Percentiles rank a stretch among this genome's conserved stretches.
Conservation (phyloP, 2,797 vertebrate genomes). For the Microctenopoma lineatum region DNA sequence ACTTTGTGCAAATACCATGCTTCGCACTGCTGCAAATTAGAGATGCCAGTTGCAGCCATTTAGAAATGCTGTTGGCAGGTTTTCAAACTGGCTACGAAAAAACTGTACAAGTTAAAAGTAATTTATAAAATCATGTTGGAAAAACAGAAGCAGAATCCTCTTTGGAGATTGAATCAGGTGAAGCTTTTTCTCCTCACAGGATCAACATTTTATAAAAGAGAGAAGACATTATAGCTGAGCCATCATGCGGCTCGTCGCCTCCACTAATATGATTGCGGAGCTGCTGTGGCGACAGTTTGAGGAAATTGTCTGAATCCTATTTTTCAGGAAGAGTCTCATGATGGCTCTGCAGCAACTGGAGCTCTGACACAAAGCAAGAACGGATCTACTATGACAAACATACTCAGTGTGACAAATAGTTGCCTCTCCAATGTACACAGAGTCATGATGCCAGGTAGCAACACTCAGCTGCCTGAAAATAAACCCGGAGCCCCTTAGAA, state of each 20-base stretch:
- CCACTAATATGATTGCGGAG: constrained; percentile 41
- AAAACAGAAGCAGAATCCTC: constrained; percentile 20
- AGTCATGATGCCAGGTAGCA: constrained; percentile 3
- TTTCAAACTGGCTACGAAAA: constrained; percentile 3
- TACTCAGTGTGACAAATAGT: constrained; percentile 29
- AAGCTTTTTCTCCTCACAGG: constrained; percentile 37
- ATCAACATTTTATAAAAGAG: constrained; percentile 48
- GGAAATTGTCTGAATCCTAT: constrained; percentile 69
- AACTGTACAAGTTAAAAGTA: constrained; percentile 10
- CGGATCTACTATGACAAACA: constrained; percentile 58
- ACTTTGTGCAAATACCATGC: constrained; percentile 1
- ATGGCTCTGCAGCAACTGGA: constrained; percentile 37
- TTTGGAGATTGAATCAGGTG: constrained; percentile 52
- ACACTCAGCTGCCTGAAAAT: neutral
- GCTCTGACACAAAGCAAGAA: constrained; percentile 50
- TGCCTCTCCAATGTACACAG: constrained; percentile 5
- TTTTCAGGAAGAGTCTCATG: constrained; percentile 55
- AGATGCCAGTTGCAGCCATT: constrained; percentile 12
- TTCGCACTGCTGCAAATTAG: neutral
- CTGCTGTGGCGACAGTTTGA: constrained; percentile 54
- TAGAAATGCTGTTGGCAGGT: constrained; percentile 6
- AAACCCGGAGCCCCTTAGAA: neutral
- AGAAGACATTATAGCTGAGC: constrained; percentile 48
- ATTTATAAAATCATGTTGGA: constrained; percentile 29
- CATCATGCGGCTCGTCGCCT: constrained; percentile 32